phyloP scores from a whole-genome alignment of 1,140 invertebrate genomes.

The Daktulosphaira vitifoliae region DNA sequence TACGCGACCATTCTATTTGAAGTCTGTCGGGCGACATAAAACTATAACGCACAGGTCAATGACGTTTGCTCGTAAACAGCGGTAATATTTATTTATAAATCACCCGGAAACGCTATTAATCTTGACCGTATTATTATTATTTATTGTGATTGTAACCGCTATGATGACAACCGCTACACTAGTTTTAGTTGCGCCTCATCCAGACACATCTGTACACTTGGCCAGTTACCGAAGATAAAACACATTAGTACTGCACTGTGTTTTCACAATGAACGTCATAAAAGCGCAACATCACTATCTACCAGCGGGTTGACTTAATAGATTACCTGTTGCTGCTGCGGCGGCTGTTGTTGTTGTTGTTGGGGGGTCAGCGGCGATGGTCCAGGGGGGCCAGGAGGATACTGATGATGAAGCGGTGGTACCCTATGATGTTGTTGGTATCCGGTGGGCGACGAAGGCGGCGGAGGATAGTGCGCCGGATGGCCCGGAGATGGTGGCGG shows the following conservation, averaged over 20 bases:
- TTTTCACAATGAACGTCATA: no score
- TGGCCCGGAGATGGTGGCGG: constrained; percentile 34
- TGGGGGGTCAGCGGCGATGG: constrained; percentile 32
- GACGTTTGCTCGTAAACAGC: constrained; percentile 27
- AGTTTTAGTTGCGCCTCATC: not conserved
- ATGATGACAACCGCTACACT: not conserved
- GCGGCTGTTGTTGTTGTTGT: constrained; percentile 35
- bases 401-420: constrained; percentile 26
- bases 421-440: constrained; percentile 26
- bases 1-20: constrained; percentile 28
- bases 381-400: constrained; percentile 19
- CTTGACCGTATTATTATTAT: not conserved
- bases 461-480: constrained; percentile 36
- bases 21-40: constrained; percentile 28
- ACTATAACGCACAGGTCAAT: constrained; percentile 32
- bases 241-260: no score
- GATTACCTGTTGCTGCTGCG: constrained; percentile 44
- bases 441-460: constrained; percentile 19
- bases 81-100: constrained; percentile 27
- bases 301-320: no score
- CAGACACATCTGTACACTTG: no score
- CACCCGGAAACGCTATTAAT: constrained; percentile 7
- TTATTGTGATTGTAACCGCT: not conserved
- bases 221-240: no score
- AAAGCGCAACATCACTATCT: no score